phyloP scores from a whole-genome alignment of 2,888 invertebrate species.

The Arrhopalites spinosus region DNA sequence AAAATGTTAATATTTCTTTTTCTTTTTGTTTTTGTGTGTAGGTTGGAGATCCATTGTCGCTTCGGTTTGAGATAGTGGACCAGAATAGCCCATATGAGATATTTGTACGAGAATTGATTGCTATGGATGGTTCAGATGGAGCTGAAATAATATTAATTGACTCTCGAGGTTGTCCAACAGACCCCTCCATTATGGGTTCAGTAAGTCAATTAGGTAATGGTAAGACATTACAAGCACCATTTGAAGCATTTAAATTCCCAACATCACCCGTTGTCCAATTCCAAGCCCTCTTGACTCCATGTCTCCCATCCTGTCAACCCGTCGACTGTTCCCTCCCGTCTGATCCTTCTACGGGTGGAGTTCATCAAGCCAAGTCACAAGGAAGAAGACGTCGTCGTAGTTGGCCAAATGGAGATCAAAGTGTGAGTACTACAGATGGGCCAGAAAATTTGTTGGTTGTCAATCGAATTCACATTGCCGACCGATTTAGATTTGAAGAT shows the following conservation, averaged over 20 bases:
- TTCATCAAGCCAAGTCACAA: constrained; percentile 57
- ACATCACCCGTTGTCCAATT: constrained; percentile 60
- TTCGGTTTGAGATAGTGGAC: constrained; percentile 61
- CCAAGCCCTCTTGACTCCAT: constrained; percentile 60
- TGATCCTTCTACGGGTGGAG: constrained; percentile 58
- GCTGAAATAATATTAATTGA: constrained; percentile 62
- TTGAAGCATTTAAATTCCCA: constrained; percentile 61
- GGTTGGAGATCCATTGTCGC: constrained; percentile 62
- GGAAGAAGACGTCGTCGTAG: constrained; percentile 53
- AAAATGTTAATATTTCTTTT: constrained; percentile 20
- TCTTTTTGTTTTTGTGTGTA: constrained; percentile 41
- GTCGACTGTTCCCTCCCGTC: constrained; percentile 57
- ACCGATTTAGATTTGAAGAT: constrained; percentile 56
- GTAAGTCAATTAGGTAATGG: constrained; percentile 60
- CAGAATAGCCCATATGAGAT: constrained; percentile 61
- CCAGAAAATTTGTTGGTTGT: constrained; percentile 55
- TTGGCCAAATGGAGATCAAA: too few relatives aligned
- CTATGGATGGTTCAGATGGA: constrained; percentile 60
- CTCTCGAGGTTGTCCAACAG: constrained; percentile 61
- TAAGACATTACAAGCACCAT: constrained; percentile 58
- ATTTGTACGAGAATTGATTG: constrained; percentile 62
- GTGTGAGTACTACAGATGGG: not conserved
- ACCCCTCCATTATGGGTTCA: constrained; percentile 64
- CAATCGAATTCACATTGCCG: constrained; percentile 57
- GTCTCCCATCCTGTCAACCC: constrained; percentile 59